phyloP scores from a whole-genome alignment of 2,113 vertebrate species.

The Saguinus midas region DNA sequence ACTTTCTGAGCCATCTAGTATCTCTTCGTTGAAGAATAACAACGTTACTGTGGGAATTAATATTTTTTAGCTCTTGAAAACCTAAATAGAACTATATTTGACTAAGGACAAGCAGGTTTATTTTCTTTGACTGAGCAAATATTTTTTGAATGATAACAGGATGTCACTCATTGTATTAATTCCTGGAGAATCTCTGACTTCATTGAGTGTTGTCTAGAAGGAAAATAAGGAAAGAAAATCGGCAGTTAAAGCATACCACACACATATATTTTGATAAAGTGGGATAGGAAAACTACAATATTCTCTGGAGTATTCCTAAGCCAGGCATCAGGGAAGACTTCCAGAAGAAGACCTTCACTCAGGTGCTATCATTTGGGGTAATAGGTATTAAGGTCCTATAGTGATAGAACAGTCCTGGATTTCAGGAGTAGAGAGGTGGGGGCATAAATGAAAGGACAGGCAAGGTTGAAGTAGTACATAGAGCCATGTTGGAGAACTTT shows the following conservation, averaged over 20 bases:
- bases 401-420: not conserved
- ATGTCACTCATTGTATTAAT: not conserved
- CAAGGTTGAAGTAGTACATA: not conserved
- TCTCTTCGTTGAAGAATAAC: not conserved
- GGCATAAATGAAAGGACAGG: not conserved
- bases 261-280: not conserved
- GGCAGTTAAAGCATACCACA: not conserved
- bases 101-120: not conserved
- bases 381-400: not conserved
- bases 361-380: not conserved
- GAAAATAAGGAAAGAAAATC: not conserved
- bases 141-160: not conserved
- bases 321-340: not conserved
- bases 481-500: not conserved
- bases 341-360: not conserved
- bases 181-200: not conserved
- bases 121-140: not conserved
- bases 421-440: not conserved
- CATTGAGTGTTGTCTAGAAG: not conserved
- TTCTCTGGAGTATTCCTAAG: not conserved
- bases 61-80: not conserved
- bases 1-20: slow-evolving; percentile 15
- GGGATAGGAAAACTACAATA: not conserved
- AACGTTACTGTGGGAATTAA: not conserved
- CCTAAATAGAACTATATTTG: not conserved